Conservation (phyloP, 2,888 invertebrate species). For the Eutolmus rufibarbis region DNA sequence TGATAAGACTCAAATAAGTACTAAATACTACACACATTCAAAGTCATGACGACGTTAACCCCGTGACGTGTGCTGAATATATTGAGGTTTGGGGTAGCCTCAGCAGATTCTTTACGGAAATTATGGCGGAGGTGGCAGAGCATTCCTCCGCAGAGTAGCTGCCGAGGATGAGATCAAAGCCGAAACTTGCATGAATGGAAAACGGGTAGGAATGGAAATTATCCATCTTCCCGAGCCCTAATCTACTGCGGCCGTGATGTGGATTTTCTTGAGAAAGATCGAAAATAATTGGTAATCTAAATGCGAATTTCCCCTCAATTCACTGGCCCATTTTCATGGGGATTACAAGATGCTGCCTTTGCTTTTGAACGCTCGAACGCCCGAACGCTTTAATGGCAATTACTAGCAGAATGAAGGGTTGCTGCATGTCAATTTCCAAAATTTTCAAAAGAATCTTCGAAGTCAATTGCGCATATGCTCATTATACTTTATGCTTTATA, state of each 20-base stretch:
- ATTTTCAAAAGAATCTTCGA: background rate
- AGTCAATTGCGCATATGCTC: background rate
- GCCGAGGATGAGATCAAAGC: background rate
- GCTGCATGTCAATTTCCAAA: background rate
- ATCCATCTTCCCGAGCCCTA: background rate
- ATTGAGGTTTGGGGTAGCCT: background rate
- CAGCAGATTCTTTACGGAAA: background rate
- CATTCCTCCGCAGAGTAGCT: background rate
- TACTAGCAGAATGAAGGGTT: background rate
- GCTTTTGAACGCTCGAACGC: background rate
- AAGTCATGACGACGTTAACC: background rate
- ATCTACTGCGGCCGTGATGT: background rate
- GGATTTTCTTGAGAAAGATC: background rate
- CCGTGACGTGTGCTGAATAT: slow-evolving; percentile 16
- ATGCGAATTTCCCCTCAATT: background rate
- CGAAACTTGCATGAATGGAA: background rate
- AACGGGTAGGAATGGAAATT: background rate
- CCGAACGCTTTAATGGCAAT: background rate
- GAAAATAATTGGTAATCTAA: background rate
- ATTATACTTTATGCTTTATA: background rate
- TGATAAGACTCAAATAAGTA: slow-evolving; percentile 40
- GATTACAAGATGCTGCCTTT: background rate
- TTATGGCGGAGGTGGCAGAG: background rate
- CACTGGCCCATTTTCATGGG: background rate
- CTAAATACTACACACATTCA: slow-evolving; percentile 35